phyloP scores from a whole-genome alignment of 2,113 vertebrate species.

The Sciurus niger region DNA sequence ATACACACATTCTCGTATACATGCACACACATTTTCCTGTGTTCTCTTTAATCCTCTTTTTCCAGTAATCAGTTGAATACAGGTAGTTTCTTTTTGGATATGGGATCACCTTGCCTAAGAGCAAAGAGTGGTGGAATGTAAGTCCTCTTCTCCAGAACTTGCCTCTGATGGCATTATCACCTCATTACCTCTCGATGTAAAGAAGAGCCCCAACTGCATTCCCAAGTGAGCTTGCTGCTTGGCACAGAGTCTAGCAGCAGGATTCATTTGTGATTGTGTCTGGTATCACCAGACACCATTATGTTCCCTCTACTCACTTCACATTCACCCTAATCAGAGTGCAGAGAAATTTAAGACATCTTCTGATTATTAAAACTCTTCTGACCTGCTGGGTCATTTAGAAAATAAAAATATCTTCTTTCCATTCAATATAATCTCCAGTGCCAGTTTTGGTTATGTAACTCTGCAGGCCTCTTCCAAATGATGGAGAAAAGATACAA shows the following conservation, averaged over 20 bases:
- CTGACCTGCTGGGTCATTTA: background rate
- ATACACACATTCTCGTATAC: background rate
- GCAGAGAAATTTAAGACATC: background rate
- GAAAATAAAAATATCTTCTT: conserved; percentile 26
- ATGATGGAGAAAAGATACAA: background rate
- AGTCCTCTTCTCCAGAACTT: background rate
- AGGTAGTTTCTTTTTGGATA: background rate
- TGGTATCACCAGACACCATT: background rate
- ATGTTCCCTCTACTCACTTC: background rate
- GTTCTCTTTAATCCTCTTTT: background rate
- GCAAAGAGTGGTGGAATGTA: background rate
- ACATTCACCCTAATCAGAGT: background rate
- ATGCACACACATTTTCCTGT: background rate
- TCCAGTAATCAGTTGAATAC: background rate
- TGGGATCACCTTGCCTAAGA: background rate
- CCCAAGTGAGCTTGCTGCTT: background rate
- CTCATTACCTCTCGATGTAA: background rate
- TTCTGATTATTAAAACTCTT: background rate
- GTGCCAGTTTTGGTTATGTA: background rate
- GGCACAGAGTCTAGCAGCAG: too few relatives aligned
- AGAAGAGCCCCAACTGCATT: background rate
- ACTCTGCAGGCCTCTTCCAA: background rate
- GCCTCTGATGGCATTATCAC: background rate
- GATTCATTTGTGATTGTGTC: background rate
- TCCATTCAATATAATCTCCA: background rate